Evolutionary conservation across 2,113 vertebrate species (phyloP), one percentile per base, ranked within the genome.

Genomic region (Rhinichthys klamathensis): DNA sequence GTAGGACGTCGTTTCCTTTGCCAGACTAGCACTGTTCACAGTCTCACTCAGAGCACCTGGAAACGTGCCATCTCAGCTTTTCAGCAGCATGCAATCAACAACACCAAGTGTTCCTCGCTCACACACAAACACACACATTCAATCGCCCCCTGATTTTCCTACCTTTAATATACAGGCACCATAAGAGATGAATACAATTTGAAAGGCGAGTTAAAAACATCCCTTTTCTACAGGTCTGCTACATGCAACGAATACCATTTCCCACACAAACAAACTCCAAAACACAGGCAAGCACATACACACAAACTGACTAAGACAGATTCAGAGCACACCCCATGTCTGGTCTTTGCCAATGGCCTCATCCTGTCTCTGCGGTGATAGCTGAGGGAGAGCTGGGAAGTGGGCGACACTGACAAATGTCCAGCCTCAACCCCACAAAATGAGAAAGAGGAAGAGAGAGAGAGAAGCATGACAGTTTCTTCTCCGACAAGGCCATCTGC

Each of bases 331-430:
- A 84, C 88, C 85, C 84, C 27, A n/a, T 13, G 15, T 79, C 88
- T 82, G n/a, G 56, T 25, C 77, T 58, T 56, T 83, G 80, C 85
- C 85, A 81, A 72, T n/a, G n/a, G 83, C 85, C 79, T 88, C 82
- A 80, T 88, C 87, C 85, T 58, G 87, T 88, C 87, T 73, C 85
- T 63, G 67, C 79, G 51, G 89, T 76, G 87, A 90, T 85, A 87
- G 85, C 61, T 73, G 84, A 85, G 82, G 79, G 67, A 83, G 74
- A 88, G 80, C 46, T 74, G 82, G 82, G 83, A 49, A 49, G 79
- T 54, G 78, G 78, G 78, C 41, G 83, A 88, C 89, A 46, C 60
- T 88, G 89, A 90, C 84, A 87, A 87, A 90, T 75, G 79, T 88
- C 86, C 85, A 85, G 85, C 78, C 70, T 76, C 38, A 60, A 35